Conservation (phyloP, 2,113 vertebrate species). For the Crotalus tigris region DNA sequence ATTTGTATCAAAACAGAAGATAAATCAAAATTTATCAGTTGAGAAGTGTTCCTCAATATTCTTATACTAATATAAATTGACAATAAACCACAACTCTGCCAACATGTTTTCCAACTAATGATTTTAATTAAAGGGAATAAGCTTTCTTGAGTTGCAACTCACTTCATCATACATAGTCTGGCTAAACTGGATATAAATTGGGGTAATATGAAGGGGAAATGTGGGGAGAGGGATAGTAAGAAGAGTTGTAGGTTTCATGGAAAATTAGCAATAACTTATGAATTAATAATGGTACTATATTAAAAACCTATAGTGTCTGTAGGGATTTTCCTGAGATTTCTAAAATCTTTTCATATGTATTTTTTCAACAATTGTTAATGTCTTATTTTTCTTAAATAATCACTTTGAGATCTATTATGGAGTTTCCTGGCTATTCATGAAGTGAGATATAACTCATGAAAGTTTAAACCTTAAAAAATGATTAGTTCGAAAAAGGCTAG, state of each 20-base stretch:
- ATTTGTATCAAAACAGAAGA: not conserved
- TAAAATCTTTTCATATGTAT: not conserved
- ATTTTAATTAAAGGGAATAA: not conserved
- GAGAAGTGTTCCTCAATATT: not conserved
- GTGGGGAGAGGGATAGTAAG: not conserved
- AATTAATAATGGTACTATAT: not conserved
- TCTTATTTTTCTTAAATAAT: not conserved
- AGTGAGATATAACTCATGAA: not conserved
- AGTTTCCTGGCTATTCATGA: not conserved
- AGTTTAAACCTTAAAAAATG: not conserved
- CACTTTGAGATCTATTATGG: not conserved
- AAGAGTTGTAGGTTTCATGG: not conserved
- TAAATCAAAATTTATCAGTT: not conserved
- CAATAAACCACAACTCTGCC: not conserved
- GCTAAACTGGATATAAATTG: not conserved
- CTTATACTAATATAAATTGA: not conserved
- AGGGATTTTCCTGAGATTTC: not conserved
- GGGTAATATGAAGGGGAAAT: not conserved
- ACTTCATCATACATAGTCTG: not conserved
- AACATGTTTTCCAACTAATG: not conserved
- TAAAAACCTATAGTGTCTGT: not conserved
- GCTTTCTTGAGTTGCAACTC: not conserved
- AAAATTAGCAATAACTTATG: not conserved
- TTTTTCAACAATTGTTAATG: not conserved
- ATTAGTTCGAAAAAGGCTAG: not conserved